phyloP scores from a whole-genome alignment of 2,113 vertebrate genomes.

The Paradoxurus hermaphroditus region DNA sequence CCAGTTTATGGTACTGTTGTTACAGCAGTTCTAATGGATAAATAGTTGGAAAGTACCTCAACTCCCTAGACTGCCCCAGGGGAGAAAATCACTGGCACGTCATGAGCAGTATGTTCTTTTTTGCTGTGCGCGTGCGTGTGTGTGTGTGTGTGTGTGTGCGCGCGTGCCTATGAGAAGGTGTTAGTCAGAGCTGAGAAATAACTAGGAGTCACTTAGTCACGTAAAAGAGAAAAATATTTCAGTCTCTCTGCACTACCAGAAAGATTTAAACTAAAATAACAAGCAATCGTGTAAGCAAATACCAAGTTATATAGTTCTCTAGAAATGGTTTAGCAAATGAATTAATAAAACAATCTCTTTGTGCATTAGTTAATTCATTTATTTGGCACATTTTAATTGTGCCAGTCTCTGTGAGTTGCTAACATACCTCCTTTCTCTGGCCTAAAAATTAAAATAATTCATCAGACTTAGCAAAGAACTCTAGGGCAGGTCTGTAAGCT shows the following conservation, averaged over 20 bases:
- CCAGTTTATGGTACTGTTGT: neutral
- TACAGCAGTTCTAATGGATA: neutral
- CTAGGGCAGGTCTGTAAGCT: neutral
- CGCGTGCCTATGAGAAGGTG: neutral
- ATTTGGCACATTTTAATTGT: neutral
- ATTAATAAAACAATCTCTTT: neutral
- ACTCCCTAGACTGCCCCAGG: neutral
- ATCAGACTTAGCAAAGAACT: neutral
- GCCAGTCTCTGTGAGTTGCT: neutral
- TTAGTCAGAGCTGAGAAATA: neutral
- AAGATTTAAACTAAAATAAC: neutral
- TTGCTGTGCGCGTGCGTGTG: neutral
- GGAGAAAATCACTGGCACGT: neutral
- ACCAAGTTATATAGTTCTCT: neutral
- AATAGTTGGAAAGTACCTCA: neutral
- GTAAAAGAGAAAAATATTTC: neutral
- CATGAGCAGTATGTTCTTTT: neutral
- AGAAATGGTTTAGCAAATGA: neutral
- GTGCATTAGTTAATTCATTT: neutral
- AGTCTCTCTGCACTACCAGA: neutral
- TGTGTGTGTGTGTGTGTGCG: neutral
- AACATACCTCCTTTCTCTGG: neutral
- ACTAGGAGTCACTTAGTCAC: neutral
- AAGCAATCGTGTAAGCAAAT: neutral
- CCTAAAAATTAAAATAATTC: neutral